These are phyloP conservation scores for Amblyraja radiata DNA, from an alignment of 2,797 vertebrate species.

Conservation along the genomic window DNA sequence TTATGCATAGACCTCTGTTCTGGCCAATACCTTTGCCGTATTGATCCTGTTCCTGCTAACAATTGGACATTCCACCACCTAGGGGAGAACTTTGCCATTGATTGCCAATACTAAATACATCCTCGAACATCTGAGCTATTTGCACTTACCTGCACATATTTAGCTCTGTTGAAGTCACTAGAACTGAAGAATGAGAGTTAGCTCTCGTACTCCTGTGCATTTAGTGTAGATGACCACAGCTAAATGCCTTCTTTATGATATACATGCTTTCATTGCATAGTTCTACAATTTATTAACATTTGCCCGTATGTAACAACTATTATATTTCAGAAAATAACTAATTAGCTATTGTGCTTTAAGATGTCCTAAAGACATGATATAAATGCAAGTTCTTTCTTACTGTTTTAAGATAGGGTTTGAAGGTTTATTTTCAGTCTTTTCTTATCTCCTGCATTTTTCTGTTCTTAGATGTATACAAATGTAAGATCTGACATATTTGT, in stretches of 20 bases:
- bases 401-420: background rate
- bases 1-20: no score
- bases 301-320: background rate
- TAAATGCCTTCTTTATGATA: background rate
- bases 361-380: background rate
- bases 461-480: background rate
- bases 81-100: no score
- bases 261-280: background rate
- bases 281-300: background rate
- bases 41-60: no score
- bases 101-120: no score
- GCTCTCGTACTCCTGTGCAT: no score
- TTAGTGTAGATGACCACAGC: no score
- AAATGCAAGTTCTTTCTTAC: background rate
- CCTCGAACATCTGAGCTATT: no score
- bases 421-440: background rate
- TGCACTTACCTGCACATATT: no score
- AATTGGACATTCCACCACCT: no score
- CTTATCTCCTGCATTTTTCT: background rate
- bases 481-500: background rate
- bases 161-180: no score
- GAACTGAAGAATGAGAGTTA: no score
- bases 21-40: no score
- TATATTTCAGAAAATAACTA: background rate
- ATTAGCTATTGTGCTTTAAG: background rate